A percentile compares a stretch with the other conserved stretches of the same genome.
phyloP scores from a whole-genome alignment of 2,888 invertebrate species.

The Ecliptopera silaceata region DNA sequence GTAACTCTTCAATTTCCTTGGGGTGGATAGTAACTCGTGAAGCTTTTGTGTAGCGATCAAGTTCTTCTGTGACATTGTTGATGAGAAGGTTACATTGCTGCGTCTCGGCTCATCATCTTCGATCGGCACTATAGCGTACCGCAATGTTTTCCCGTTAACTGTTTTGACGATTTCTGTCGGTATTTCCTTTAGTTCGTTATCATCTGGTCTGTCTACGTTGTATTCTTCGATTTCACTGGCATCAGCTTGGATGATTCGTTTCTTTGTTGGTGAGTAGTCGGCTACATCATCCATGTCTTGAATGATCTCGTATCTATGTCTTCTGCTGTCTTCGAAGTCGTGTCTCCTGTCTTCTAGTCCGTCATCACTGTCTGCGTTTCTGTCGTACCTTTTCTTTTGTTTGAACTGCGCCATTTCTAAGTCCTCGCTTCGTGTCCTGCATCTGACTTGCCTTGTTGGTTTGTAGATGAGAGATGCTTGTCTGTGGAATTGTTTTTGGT shows the following conservation, averaged over 20 bases:
- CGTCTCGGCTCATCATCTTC: constrained; percentile 78
- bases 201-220: constrained; percentile 82
- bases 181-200: constrained; percentile 81
- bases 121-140: constrained; percentile 84
- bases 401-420: constrained; percentile 76
- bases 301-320: constrained; percentile 82
- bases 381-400: constrained; percentile 53
- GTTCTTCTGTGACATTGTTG: constrained; percentile 82
- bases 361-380: constrained; percentile 63
- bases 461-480: constrained; percentile 79
- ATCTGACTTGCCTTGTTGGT: constrained; percentile 65
- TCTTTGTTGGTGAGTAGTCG: constrained; percentile 77
- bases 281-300: constrained; percentile 68
- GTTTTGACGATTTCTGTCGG: constrained; percentile 84
- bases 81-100: constrained; percentile 68
- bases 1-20: constrained; percentile 83
- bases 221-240: constrained; percentile 76
- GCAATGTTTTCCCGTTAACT: constrained; percentile 82
- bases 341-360: constrained; percentile 62
- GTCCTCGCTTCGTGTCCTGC: constrained; percentile 70
- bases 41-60: constrained; percentile 89
- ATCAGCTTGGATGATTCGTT: constrained; percentile 72
- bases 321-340: constrained; percentile 58
- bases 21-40: constrained; percentile 89
- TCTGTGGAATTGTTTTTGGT: constrained; percentile 67